Base-by-base conservation (phyloP, 2,888 invertebrate species). In the Phytoseiulus persimilis region DNA sequence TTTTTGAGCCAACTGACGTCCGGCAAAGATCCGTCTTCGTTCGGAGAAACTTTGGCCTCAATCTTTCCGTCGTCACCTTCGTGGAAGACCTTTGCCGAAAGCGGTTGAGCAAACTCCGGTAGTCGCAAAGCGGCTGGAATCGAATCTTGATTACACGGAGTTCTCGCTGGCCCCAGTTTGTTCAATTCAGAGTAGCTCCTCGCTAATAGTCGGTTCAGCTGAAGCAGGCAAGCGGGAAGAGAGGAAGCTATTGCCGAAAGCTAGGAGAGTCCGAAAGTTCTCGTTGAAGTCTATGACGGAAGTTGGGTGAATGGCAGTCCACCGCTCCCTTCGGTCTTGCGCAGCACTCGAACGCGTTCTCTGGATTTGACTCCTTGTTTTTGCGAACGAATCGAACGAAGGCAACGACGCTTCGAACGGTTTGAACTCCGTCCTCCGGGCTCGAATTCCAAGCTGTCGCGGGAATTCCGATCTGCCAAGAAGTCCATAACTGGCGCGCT, bases 1-100 rank as follows among this genome's bases (percentile, higher is more conserved):
- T 93, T 92, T 31, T 92, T 91, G 83, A 91, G 91, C 92, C 92
- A 93, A 6, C 91, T 91, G 33, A 93, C 91, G 11, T 91, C 90
- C 9, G 93, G 93, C 31, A 91, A 90, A 0, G 93, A 92, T 33
- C 91, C 90, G n/a, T 87, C 87, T 33, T 32, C 91, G 33, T 91
- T 90, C 31, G 93, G 93, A 83, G 91, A 91, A 5, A 93, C 92
- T 65, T 91, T 91, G n/a, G 91, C 91, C 39, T 91, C 91, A 46
- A 92, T 89, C 31, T 90, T 90, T 83, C 91, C 90, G 1, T 92
- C 92, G 90, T 92, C 92, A 31, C 92, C 92, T 90, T 93, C 92
- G 83, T 92, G 91, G 45, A 92, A 92, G 5, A 91, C 91, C 32
- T 92, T 91, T 91, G 93, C 92, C 89, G 92, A 91, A 31, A 93